Base-by-base conservation (phyloP, 2,113 vertebrate genomes). In the Corapipo altera region DNA sequence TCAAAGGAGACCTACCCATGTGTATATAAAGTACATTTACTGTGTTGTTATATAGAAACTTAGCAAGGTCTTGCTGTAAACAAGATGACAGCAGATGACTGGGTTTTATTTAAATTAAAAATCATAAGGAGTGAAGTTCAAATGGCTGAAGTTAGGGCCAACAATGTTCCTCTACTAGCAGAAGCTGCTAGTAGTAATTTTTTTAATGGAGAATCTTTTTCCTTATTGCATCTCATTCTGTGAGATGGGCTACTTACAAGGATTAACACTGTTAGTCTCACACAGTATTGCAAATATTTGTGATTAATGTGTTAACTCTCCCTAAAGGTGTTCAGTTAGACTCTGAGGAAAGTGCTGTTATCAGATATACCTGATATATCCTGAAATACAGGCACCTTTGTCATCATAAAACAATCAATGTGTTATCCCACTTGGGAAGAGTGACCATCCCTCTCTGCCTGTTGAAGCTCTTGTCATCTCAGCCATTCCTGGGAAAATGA, bases 51-150 rank as follows among this genome's bases (percentile, higher is more conserved):
- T 15, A 46, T 89, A 62, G 22, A 71, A 16, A 55, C 8, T 71
- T 81, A 62, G 30, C 35, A 33, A 91, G 30, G 13, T 51, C 69
- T 81, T 78, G 8, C 24, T 69, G 30, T 76, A 77, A 94, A 89
- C 35, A 89, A 94, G 52, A 65, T 93, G 75, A 61, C 64, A 92
- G 62, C 44, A 95, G 61, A 67, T 84, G 69, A 89, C 27, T 84
- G 43, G 8, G 23, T 69, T 93, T 91, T 81, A 65, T 51, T 82
- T 84, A 84, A 78, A 81, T 89, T 85, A 92, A 85, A 95, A 92
- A 44, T 71, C 69, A 78, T 12, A 65, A 70, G 90, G 51, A 75
- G 33, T 91, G 79, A 89, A 92, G 84, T 81, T 89, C 39, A 92
- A 85, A 58, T 24, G 33, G 21, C 32, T 79, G 72, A 69, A 80